Base-by-base conservation (phyloP, 2,113 vertebrate genomes). In the Danio rerio region DNA sequence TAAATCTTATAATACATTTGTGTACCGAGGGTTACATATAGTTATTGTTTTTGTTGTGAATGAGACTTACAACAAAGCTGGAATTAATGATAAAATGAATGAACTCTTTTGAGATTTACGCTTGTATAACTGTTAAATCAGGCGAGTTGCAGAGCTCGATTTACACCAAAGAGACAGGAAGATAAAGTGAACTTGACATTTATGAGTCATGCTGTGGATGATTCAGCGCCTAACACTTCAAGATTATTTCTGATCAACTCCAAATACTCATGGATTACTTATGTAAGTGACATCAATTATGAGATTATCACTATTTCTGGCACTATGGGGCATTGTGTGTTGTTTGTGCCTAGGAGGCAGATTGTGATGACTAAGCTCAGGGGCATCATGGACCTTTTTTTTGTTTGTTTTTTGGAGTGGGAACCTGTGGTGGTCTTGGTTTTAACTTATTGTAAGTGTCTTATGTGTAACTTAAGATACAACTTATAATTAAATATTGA, bases 241-340 rank as follows among this genome's bases (percentile, higher is more conserved):
- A 71, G 75, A 50, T 58, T 49, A 73, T 83, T 58, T 61, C 77
- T 49, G 61, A 68, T 21, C 61, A 52, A 20, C 43, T 75, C 7
- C 52, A 61, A 53, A 83, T 70, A 56, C 13, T 55, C 21, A 69
- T 59, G 16, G 66, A 69, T 73, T 76, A 61, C 52, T 73, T 63
- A 52, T 47, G 63, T 56, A 63, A 65, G 53, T 69, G 0, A 7
- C 4, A 49, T 45, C 21, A 65, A 56, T 79, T 65, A 43, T 73
- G 42, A 56, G 68, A 84, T 73, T 66, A 50, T 66, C 43, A 47
- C n/a, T 52, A 18, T 68, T 77, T 82, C 18, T 55, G 49, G 21
- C 61, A 63, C 21, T n/a, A 58, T 43, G 21, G 16, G 61, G 69
- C 59, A 20, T 10, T 56, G n/a, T 82, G 59, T 21, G 31, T 21